Percentiles rank a stretch among this genome's conserved stretches.
phyloP scores from a whole-genome alignment of 2,888 invertebrate species.

The Ectemnius lituratus region DNA sequence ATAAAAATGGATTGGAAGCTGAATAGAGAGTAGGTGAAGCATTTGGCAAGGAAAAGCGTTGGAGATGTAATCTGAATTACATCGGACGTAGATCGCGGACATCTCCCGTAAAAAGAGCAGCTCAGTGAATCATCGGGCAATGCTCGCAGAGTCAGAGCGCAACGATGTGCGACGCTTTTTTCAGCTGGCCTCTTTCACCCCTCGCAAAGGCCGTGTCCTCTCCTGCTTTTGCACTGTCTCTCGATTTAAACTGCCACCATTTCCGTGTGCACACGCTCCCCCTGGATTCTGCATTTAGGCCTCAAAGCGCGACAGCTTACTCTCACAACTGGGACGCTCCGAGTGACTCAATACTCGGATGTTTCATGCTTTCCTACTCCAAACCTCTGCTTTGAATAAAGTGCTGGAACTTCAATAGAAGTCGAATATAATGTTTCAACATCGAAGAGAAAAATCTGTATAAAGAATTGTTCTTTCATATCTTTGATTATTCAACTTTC shows the following conservation, averaged over 20 bases:
- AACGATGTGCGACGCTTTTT: constrained; percentile 9
- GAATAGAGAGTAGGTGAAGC: constrained; percentile 10
- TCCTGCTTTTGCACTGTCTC: not conserved
- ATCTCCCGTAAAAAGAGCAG: constrained; percentile 13
- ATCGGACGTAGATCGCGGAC: constrained; percentile 10
- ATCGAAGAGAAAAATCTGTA: no score
- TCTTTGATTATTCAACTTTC: no score
- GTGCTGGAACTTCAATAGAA: no score
- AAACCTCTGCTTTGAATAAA: no score
- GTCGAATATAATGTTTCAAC: no score
- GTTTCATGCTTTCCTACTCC: no score
- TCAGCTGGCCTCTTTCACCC: not conserved
- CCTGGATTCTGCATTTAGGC: not conserved
- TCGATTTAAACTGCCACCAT: not conserved
- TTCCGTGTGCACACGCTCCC: not conserved
- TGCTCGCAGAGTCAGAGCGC: constrained; percentile 8
- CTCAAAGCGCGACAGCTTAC: no score
- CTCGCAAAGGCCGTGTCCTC: not conserved
- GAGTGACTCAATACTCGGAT: no score
- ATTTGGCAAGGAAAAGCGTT: not conserved
- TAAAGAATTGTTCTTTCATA: no score
- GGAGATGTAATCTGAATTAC: constrained; percentile 16
- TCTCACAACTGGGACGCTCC: not conserved
- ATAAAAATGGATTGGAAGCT: constrained; percentile 1
- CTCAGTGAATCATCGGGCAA: constrained; percentile 23